These are phyloP conservation scores for Austrofundulus limnaeus DNA, from an alignment of 2,113 vertebrate species.

Conservation along the genomic window DNA sequence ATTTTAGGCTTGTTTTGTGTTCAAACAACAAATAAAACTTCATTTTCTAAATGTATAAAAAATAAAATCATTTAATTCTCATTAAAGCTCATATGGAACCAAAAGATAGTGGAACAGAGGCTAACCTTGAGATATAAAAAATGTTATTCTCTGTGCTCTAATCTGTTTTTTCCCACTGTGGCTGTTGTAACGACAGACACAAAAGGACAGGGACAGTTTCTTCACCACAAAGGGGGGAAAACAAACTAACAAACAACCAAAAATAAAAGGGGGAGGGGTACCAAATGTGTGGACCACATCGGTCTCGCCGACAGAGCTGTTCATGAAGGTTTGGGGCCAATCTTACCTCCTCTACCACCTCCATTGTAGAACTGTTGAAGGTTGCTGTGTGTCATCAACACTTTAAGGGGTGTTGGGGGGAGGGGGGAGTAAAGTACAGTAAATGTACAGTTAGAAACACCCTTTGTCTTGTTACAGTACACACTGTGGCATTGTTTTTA, in stretches of 20 bases:
- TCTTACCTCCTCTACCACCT: slow-evolving; percentile 86
- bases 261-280: slow-evolving; percentile 4
- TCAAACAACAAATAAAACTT: not conserved
- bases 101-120: slow-evolving; percentile 46
- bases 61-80: not conserved
- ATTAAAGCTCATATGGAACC: slow-evolving; percentile 3
- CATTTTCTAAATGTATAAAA: not conserved
- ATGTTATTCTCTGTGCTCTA: slow-evolving; percentile 17
- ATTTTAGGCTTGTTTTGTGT: not conserved
- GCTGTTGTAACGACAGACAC: slow-evolving; percentile 50
- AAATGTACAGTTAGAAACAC: slow-evolving; percentile 75
- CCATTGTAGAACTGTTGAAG: slow-evolving; percentile 86
- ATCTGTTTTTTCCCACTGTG: slow-evolving; percentile 29
- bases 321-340: slow-evolving; percentile 48
- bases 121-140: slow-evolving; percentile 31
- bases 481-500: not conserved
- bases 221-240: slow-evolving; percentile 36
- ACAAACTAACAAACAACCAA: not conserved
- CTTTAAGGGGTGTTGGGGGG: slow-evolving; percentile 69
- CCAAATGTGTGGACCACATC: slow-evolving; percentile 42
- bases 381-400: slow-evolving; percentile 82
- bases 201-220: slow-evolving; percentile 67
- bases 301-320: slow-evolving; percentile 50
- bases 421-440: slow-evolving; percentile 72
- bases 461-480: slow-evolving; percentile 25